Evolutionary conservation across 2,113 vertebrate species (phyloP), one percentile per base, ranked within the genome.

Genomic region (Gopherus evgoodei): DNA sequence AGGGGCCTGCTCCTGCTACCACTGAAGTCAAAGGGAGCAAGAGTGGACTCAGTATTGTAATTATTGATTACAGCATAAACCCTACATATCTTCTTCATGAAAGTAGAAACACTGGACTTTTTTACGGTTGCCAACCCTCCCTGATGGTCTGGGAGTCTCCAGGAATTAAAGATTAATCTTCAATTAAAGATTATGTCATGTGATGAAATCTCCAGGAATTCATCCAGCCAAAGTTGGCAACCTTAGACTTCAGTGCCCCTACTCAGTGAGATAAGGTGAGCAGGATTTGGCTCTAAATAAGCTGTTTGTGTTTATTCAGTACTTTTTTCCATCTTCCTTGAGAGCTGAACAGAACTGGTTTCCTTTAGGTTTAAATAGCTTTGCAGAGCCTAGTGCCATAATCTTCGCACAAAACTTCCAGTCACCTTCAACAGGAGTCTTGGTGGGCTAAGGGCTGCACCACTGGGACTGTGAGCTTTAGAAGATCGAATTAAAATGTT

Each of bases 401-500:
- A 59, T 91, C 35, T 69, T 24, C 21, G 44, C 84, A 76, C 49
- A 5, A 91, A 72, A 12, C 1, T 7, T 13, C 2, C 10, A 1
- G 2, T 50, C 84, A 65, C 85, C 42, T 96, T 95, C 53, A 94
- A 54, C 78, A 85, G 75, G 83, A 53, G 22, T 83, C 69, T 76
- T 93, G 81, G 44, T 54, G 87, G 44, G 56, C 83, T 93, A 93
- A 92, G 11, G 27, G 76, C 87, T 59, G 95, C 50, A 27, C 4
- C 92, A 35, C 59, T 94, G 89, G 91, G 69, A 95, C 56, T 57
- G 59, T 90, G 90, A 81, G 53, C 80, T 86, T 96, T 95, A 85
- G 95, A 92, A 81, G 84, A 54, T 83, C 96, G 88, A 95, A 97
- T 96, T 97, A 93, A 97, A 97, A 90, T 87, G 42, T 95, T 97